Conservation (phyloP, 2,888 invertebrate species). For the Trichacis sp. region DNA sequence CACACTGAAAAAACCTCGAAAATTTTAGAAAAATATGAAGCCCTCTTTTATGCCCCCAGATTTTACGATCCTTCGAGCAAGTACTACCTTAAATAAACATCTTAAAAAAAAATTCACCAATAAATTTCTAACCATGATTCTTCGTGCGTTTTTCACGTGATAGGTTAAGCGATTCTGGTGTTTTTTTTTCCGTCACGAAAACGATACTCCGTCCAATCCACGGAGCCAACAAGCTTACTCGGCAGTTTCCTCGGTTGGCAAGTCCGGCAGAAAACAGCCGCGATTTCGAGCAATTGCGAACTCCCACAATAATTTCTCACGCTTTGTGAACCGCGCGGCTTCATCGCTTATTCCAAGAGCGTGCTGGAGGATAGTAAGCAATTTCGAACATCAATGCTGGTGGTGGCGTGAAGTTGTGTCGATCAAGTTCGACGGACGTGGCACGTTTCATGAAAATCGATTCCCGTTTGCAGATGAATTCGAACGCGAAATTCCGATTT, state of each 20-base stretch:
- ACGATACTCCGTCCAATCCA: slow-evolving; percentile 11
- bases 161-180: background rate
- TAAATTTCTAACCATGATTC: background rate
- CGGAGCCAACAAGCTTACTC: slow-evolving; percentile 17
- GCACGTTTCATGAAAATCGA: background rate
- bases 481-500: no score
- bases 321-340: slow-evolving; percentile 28
- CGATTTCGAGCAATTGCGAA: slow-evolving; percentile 34
- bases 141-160: background rate
- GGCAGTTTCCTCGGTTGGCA: slow-evolving; percentile 20
- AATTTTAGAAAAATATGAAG: no score
- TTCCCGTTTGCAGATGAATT: background rate
- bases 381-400: slow-evolving; percentile 36
- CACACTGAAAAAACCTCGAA: no score
- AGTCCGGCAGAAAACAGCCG: slow-evolving; percentile 16
- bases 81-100: no score
- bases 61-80: no score
- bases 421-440: slow-evolving; percentile 10
- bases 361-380: slow-evolving; percentile 35
- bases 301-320: slow-evolving; percentile 36
- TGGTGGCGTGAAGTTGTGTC: slow-evolving; percentile 26
- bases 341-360: slow-evolving; percentile 38
- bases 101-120: no score
- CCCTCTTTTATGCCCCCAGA: no score
- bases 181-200: slow-evolving; percentile 27